Percentiles rank a stretch among this genome's conserved stretches.
Conservation (phyloP, 2,888 invertebrate species). For the Machimus rusticus region DNA sequence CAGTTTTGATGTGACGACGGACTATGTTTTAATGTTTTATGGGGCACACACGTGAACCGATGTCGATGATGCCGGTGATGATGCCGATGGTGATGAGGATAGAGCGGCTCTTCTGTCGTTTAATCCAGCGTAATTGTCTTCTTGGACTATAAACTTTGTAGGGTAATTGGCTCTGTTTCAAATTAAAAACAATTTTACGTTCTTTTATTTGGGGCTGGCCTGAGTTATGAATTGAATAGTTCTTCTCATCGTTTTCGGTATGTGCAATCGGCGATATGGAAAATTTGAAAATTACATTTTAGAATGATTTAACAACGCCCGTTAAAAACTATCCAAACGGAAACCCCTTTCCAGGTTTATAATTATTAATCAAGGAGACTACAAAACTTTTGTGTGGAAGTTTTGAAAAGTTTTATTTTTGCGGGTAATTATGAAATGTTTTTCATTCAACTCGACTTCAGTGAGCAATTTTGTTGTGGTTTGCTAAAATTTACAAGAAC, state of each 20-base stretch:
- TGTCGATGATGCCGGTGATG: not conserved
- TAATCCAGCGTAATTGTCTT: constrained; percentile 19
- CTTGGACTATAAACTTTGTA: constrained; percentile 39
- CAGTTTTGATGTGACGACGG: not conserved
- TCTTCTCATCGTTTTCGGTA: not conserved
- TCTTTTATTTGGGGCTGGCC: not conserved
- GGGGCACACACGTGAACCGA: not conserved
- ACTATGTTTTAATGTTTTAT: not conserved
- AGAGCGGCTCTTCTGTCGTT: constrained; percentile 5
- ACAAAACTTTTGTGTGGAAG: not conserved
- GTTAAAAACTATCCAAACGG: not conserved
- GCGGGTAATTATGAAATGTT: not conserved
- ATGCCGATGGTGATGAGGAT: not conserved
- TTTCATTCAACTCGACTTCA: not conserved
- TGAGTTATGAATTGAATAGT: not conserved
- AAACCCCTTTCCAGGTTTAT: not conserved
- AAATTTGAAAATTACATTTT: not conserved
- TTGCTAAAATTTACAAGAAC: too few species aligned
- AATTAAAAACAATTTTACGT: constrained; percentile 25
- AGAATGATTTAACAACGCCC: not conserved
- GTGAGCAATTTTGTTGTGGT: too few species aligned
- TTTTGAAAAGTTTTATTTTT: too few species aligned
- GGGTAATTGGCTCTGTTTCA: constrained; percentile 20
- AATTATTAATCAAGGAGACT: not conserved
- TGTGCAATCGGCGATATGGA: not conserved